Base-by-base conservation (phyloP, 2,888 invertebrate genomes). In the Fissipunctia ypsillon region DNA sequence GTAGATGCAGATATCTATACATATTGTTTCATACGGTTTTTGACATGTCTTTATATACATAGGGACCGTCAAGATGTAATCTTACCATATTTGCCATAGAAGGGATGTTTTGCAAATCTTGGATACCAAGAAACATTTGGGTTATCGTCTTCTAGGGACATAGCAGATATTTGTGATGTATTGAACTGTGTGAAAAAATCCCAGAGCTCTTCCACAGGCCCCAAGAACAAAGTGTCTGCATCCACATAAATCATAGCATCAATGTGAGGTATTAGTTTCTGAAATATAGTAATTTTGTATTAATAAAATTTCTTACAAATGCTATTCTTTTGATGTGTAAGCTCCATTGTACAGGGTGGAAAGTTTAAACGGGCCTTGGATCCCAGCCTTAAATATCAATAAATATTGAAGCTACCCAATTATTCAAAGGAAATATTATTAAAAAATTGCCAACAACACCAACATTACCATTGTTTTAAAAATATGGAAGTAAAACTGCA, bases 71-170 rank as follows among this genome's bases (percentile, higher is more conserved):
- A n/a, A n/a, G n/a, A 28, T 28, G 2, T 48, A 16, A 6, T 25
- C 88, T 89, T 94, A 98, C 98, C 98, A 91, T 98, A 95, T 92
- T 97, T 97, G 76, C 98, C 98, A 97, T 98, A 99, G 92, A 97
- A 99, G 0, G 99, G 99, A 96, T 99, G 99, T 84, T 98, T 97
- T 0, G 99, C 99, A 96, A 99, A 99, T 84, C 99, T 96, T 89
- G 99, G 99, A 93, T 99, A 99, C 99, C 99, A 99, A 19, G 99
- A 99, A 61, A 98, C 97, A 91, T 98, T 98, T n/a, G 97, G 97
- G 91, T 99, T 98, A 91, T 99, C 99, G 93, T 98, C 98, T 93
- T 99, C 99, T 0, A 98, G 97, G 25, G 98, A 97, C 88, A 99
- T 95, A 0, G 98, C 99, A 35, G 99, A 98, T 90, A 99, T 97